phyloP scores from a whole-genome alignment of 2,888 invertebrate species.

The Drosophila eohydei region DNA sequence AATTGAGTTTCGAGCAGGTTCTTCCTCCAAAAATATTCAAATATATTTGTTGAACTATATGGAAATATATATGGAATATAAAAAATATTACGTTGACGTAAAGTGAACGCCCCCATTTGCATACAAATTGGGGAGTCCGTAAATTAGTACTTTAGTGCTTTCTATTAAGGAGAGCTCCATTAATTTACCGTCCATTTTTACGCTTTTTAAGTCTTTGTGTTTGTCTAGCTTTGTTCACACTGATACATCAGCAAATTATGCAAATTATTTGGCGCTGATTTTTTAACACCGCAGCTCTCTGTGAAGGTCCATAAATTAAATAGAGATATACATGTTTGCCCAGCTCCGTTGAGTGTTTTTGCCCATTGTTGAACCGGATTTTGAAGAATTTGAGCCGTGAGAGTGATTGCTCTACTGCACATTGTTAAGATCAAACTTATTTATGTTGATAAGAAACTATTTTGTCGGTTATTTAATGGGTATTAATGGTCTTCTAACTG shows the following conservation, averaged over 20 bases:
- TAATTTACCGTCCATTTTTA: conserved; percentile 21
- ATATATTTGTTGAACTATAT: not conserved
- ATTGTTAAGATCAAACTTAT: conserved; percentile 51
- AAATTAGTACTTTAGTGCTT: conserved; percentile 47
- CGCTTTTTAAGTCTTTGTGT: conserved; percentile 9
- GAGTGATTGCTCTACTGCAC: conserved; percentile 66
- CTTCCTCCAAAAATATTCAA: not conserved
- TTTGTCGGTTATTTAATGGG: conserved; percentile 25
- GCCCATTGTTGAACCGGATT: conserved; percentile 65
- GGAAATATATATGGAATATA: not conserved
- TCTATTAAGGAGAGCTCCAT: conserved; percentile 20
- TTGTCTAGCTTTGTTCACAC: conserved; percentile 32
- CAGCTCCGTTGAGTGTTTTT: conserved; percentile 32
- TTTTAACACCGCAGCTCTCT: conserved; percentile 58
- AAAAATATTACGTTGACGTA: conserved; percentile 13
- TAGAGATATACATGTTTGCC: conserved; percentile 43
- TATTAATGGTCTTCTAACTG: conserved; percentile 15
- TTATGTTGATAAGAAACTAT: conserved; percentile 43
- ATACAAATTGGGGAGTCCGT: conserved; percentile 55
- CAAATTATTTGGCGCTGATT: conserved; percentile 68
- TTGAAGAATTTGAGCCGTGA: conserved; percentile 37
- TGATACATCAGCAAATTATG: conserved; percentile 75
- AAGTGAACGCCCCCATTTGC: conserved; percentile 66
- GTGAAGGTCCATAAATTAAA: conserved; percentile 69
- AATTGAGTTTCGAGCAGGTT: conserved; percentile 51